Evolutionary conservation across 2,888 invertebrate genomes (phyloP).

Genomic region (Sarcophaga caerulescens): DNA sequence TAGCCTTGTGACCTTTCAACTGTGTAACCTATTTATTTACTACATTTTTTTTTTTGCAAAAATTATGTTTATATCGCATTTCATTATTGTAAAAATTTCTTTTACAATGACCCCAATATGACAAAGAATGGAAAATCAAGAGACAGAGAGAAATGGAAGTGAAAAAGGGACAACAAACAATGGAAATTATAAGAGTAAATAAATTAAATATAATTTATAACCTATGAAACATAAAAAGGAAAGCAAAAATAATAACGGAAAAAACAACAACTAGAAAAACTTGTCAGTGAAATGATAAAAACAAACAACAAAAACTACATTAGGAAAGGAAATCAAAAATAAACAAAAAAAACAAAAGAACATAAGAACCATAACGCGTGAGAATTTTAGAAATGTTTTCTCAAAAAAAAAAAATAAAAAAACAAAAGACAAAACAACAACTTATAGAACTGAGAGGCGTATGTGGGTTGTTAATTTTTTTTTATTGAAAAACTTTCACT

Average conservation of each 20-base stretch:
- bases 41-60: background rate
- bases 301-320: background rate
- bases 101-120: background rate
- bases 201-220: background rate
- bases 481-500: slow-evolving; percentile 1
- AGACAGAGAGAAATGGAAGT: background rate
- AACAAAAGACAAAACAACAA: background rate
- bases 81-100: background rate
- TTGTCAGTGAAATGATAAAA: background rate
- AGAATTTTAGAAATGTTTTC: slow-evolving; percentile 2
- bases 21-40: no score
- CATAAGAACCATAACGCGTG: slow-evolving; percentile 3
- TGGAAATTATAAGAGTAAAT: background rate
- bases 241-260: no score
- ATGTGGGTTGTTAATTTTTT: slow-evolving; percentile 10
- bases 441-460: background rate
- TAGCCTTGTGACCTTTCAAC: no score
- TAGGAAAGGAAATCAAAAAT: background rate
- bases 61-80: background rate
- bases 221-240: background rate
- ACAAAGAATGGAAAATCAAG: background rate
- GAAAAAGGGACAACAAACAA: background rate
- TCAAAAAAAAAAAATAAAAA: background rate
- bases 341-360: background rate
- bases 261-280: background rate